Base-by-base conservation (phyloP, 2,888 invertebrate species). In the Drosophila macrospina region DNA sequence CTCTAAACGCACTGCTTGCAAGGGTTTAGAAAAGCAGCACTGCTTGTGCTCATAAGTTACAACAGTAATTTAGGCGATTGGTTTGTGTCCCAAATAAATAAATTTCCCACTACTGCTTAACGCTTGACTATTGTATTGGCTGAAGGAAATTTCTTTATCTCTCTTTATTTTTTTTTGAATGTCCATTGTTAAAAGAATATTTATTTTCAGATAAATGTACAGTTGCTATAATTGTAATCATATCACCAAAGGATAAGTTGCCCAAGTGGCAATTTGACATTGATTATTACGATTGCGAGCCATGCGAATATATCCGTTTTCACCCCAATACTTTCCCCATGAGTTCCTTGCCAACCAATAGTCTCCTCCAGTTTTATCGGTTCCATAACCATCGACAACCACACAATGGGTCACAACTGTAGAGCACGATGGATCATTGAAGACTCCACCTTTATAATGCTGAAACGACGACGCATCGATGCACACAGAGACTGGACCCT, bases 261-360 rank as follows among this genome's bases (percentile, higher is more conserved):
- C 48, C 11, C n/a, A 20, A 37, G 2, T 55, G 10, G 57, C 61
- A 15, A 70, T 37, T 0, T 10, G 1, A n/a, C 75, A 62, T 24
- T 48, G 34, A 36, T 70, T 74, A 20, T 51, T 42, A 0, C 15
- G 20, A 13, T 74, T 61, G 15, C 69, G 74, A 0, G 97, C 94
- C 96, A 98, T 98, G 1, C 98, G 94, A 0, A 98, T 95, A 86
- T 98, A 98, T 0, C 98, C 98, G 90, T 97, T 97, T 90, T 98
- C 98, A 13, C 98, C 98, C 98, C 98, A 98, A 90, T 97, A 94
- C 8, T 2, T 1, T 0, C 98, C 98, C 98, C 98, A 98, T 0
- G 98, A 98, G 93, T 98, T 98, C 93, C 98, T 98, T 7, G 98
- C 92, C 47, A 98, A 93, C 98, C 98, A 98, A 92, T 97, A 98